Percentiles rank a stretch among this genome's conserved stretches.
Evolutionary conservation across 2,113 vertebrate genomes (phyloP).

Genomic region (Hiodon tergisus): DNA sequence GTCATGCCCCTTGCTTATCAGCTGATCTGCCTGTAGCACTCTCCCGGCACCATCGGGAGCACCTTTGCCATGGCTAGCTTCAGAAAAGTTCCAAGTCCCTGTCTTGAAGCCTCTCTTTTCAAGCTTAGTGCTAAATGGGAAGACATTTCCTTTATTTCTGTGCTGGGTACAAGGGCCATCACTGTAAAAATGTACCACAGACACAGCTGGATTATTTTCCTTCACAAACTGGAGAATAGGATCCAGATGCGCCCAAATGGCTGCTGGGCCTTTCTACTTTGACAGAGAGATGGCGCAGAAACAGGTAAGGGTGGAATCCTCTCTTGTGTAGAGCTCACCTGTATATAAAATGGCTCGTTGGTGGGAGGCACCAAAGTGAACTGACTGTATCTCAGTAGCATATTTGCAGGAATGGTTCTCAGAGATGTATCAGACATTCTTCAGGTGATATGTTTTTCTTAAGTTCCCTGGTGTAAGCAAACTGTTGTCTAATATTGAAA

Average conservation of each 20-base stretch:
- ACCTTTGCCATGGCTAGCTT: slow-evolving; percentile 11
- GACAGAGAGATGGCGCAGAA: slow-evolving; percentile 7
- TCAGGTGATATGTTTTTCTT: not conserved
- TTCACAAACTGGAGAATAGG: slow-evolving; percentile 1
- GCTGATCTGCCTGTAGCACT: not conserved
- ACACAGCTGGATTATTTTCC: not conserved
- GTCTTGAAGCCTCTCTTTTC: not conserved
- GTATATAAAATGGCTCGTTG: not conserved
- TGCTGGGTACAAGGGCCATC: slow-evolving; percentile 18
- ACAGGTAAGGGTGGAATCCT: not conserved
- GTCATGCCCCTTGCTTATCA: slow-evolving; percentile 45
- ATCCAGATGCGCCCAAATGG: slow-evolving; percentile 8
- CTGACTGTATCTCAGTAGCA: slow-evolving; percentile 11
- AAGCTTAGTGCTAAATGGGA: not conserved
- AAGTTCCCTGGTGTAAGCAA: not conserved
- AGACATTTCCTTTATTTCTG: not conserved
- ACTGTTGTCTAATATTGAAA: not conserved
- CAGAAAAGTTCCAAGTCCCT: slow-evolving; percentile 13
- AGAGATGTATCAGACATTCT: slow-evolving; percentile 12
- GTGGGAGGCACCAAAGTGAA: slow-evolving; percentile 11
- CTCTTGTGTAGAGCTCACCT: not conserved
- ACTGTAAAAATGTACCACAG: slow-evolving; percentile 7
- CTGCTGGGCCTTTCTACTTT: slow-evolving; percentile 4
- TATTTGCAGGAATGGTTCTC: slow-evolving; percentile 24
- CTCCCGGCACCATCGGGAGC: not conserved